Conservation (phyloP, 2,113 vertebrate genomes). For the Daubentonia madagascariensis region DNA sequence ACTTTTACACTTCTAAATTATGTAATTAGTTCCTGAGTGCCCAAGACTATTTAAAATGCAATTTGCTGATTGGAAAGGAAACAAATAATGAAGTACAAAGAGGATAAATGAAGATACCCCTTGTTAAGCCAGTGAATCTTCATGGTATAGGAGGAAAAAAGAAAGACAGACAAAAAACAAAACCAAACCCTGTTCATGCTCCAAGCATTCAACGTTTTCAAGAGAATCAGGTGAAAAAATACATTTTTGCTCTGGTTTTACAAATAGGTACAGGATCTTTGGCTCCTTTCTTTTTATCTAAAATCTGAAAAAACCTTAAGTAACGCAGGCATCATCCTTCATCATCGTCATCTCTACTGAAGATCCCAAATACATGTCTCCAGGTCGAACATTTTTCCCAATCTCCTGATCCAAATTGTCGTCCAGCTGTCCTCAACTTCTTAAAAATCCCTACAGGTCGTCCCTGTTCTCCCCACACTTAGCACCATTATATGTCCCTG, state of each 20-base stretch:
- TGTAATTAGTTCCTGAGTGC: slow-evolving; percentile 73
- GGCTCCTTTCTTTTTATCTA: background rate
- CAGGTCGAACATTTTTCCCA: background rate
- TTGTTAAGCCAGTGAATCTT: slow-evolving; percentile 54
- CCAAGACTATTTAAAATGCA: slow-evolving; percentile 67
- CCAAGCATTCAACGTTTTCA: slow-evolving; percentile 10
- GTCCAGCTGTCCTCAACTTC: background rate
- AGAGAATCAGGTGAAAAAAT: background rate
- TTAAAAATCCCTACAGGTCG: slow-evolving; percentile 40
- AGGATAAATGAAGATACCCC: slow-evolving; percentile 59
- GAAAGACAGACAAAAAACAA: too few species aligned
- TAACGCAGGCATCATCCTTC: background rate
- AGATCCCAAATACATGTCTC: background rate
- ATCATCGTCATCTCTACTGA: background rate
- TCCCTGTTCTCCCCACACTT: background rate
- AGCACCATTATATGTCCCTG: background rate
- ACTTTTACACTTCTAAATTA: slow-evolving; percentile 72
- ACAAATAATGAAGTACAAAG: slow-evolving; percentile 65
- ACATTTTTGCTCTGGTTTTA: background rate
- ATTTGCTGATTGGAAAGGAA: slow-evolving; percentile 75
- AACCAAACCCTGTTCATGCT: background rate
- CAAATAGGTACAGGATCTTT: background rate
- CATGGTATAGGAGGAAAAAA: background rate
- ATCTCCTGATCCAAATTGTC: background rate
- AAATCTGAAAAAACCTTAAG: background rate